Conservation (phyloP, 2,888 invertebrate species). For the Oligia fasciuncula region DNA sequence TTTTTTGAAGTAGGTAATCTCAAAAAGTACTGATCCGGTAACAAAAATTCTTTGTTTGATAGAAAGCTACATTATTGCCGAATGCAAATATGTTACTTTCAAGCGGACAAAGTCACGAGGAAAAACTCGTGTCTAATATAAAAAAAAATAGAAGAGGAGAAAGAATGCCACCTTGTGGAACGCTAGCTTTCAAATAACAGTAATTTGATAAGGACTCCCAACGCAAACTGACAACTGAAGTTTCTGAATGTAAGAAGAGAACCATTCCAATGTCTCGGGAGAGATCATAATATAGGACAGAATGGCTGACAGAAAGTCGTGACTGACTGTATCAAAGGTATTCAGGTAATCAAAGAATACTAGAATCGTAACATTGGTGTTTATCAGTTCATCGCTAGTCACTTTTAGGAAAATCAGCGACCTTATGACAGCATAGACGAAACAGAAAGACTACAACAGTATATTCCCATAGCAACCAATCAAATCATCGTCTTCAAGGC, state of each 20-base stretch:
- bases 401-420: neutral
- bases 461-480: neutral
- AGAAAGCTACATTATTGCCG: neutral
- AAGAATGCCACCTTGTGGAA: neutral
- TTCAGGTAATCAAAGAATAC: neutral
- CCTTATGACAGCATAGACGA: accelerated
- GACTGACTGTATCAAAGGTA: constrained; percentile 5
- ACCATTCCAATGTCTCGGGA: neutral
- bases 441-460: neutral
- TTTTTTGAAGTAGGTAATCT: neutral
- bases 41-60: neutral
- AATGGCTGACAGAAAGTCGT: neutral
- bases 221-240: accelerated
- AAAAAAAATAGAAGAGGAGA: neutral
- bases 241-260: neutral
- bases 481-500: neutral
- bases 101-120: accelerated
- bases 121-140: neutral
- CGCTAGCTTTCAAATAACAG: neutral
- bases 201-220: neutral
- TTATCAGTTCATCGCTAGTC: neutral
- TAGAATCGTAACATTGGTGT: neutral
- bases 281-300: neutral
- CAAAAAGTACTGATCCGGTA: neutral
- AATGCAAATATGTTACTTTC: neutral